Conservation (phyloP, 2,888 invertebrate species). For the Hedya salicella region DNA sequence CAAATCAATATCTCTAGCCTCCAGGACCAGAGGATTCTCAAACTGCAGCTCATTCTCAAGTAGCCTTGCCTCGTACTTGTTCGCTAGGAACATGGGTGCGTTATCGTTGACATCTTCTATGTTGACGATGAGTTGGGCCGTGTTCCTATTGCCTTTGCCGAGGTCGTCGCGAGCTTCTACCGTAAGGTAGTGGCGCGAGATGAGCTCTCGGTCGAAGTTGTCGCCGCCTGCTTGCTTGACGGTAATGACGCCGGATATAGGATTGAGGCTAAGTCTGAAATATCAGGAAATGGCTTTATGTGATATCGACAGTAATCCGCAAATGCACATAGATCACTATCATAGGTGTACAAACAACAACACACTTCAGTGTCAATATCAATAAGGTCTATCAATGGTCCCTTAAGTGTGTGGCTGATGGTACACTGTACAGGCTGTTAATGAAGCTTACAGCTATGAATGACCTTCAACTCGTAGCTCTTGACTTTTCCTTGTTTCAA, state of each 20-base stretch:
- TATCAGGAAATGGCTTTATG: no score
- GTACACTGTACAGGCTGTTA: no score
- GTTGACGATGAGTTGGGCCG: slow-evolving; percentile 92
- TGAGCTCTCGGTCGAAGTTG: slow-evolving; percentile 93
- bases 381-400: no score
- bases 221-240: slow-evolving; percentile 90
- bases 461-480: no score
- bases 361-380: no score
- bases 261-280: slow-evolving; percentile 90
- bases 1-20: slow-evolving; percentile 93
- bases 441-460: no score
- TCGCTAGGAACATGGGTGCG: slow-evolving; percentile 92
- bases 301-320: no score
- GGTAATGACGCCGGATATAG: slow-evolving; percentile 92
- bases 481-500: no score
- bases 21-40: slow-evolving; percentile 90
- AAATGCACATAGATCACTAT: no score
- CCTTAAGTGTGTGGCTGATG: no score
- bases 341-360: no score
- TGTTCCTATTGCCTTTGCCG: slow-evolving; percentile 91
- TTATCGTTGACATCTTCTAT: slow-evolving; percentile 96
- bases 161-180: slow-evolving; percentile 96
- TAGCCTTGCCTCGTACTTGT: slow-evolving; percentile 92
- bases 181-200: slow-evolving; percentile 93
- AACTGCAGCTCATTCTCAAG: slow-evolving; percentile 93